A percentile compares a stretch with the other conserved stretches of the same genome.
These are phyloP conservation scores for Pristiophorus japonicus DNA, from an alignment of 2,113 vertebrate species.

Conservation along the genomic window DNA sequence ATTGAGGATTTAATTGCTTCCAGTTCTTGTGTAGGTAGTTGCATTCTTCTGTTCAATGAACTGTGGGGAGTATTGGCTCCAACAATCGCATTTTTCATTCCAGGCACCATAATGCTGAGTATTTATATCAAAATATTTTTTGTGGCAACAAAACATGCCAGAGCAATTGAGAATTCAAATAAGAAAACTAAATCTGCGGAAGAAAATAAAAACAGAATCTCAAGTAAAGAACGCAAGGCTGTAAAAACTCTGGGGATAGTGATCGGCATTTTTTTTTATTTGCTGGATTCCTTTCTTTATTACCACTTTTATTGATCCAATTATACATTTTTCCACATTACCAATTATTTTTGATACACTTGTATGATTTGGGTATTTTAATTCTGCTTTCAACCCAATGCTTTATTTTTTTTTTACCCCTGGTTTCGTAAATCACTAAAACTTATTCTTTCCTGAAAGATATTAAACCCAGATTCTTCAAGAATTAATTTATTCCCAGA, in stretches of 20 bases:
- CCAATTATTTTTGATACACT: slow-evolving; percentile 22
- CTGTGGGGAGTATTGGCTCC: slow-evolving; percentile 23
- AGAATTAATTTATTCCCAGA: slow-evolving; percentile 18
- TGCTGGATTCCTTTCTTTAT: slow-evolving; percentile 37
- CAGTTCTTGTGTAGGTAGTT: slow-evolving; percentile 35
- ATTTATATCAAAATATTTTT: slow-evolving; percentile 36
- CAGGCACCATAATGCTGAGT: slow-evolving; percentile 25
- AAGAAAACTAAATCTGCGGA: background rate
- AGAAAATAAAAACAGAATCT: slow-evolving; percentile 19
- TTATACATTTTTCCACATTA: slow-evolving; percentile 21
- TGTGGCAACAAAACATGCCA: slow-evolving; percentile 23
- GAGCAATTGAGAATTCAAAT: background rate
- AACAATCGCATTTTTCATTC: slow-evolving; percentile 13
- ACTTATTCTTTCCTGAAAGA: slow-evolving; percentile 14
- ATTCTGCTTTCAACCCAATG: slow-evolving; percentile 38
- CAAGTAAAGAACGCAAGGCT: background rate
- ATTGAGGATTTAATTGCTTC: slow-evolving; percentile 31
- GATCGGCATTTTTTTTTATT: slow-evolving; percentile 32
- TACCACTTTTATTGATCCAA: slow-evolving; percentile 28
- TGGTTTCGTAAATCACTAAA: slow-evolving; percentile 35
- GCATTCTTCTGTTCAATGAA: slow-evolving; percentile 29
- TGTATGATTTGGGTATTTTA: slow-evolving; percentile 36
- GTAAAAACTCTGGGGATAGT: slow-evolving; percentile 38
- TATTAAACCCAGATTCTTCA: background rate
- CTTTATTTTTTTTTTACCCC: slow-evolving; percentile 36